Percentiles rank a stretch among this genome's conserved stretches.
These are phyloP conservation scores for Fistularia commersonii DNA, from an alignment of 2,797 vertebrate genomes.

Conservation along the genomic window DNA sequence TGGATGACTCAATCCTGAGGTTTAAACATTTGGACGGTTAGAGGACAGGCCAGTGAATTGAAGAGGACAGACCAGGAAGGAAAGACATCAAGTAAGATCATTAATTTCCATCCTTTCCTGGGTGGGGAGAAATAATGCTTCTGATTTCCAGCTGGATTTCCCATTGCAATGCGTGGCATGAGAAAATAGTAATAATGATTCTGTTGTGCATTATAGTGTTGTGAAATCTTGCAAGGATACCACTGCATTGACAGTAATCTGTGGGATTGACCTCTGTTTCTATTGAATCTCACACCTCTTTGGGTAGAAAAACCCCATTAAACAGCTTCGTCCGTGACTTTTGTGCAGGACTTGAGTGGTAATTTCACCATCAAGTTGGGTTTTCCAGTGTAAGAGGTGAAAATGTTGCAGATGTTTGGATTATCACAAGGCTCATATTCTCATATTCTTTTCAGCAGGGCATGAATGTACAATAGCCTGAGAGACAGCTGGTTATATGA, in stretches of 20 bases:
- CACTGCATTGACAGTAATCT: slow-evolving; percentile 61
- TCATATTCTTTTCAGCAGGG: not conserved
- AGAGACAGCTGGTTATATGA: slow-evolving; percentile 7
- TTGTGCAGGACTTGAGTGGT: not conserved
- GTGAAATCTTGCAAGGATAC: slow-evolving; percentile 59
- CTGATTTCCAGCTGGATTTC: slow-evolving; percentile 20
- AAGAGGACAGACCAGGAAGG: slow-evolving; percentile 21
- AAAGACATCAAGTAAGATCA: slow-evolving; percentile 38
- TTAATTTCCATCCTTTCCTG: slow-evolving; percentile 2
- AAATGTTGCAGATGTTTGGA: too few relatives aligned
- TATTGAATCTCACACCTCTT: slow-evolving; percentile 26
- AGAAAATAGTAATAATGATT: slow-evolving; percentile 44
- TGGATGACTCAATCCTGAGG: slow-evolving; percentile 42
- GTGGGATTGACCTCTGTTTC: slow-evolving; percentile 53
- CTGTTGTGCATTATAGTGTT: slow-evolving; percentile 53
- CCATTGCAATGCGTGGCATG: slow-evolving; percentile 5
- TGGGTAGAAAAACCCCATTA: slow-evolving; percentile 24
- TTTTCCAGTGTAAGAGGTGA: too few relatives aligned
- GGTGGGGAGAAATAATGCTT: not conserved
- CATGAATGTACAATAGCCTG: not conserved
- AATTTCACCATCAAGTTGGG: too few relatives aligned
- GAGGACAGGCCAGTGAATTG: slow-evolving; percentile 25
- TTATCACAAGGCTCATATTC: too few relatives aligned
- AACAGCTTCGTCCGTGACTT: slow-evolving; percentile 5
- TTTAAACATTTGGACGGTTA: slow-evolving; percentile 44